Percentiles rank a stretch among this genome's conserved stretches.
Conservation (phyloP, 1,140 invertebrate species). For the Ruditapes philippinarum region DNA sequence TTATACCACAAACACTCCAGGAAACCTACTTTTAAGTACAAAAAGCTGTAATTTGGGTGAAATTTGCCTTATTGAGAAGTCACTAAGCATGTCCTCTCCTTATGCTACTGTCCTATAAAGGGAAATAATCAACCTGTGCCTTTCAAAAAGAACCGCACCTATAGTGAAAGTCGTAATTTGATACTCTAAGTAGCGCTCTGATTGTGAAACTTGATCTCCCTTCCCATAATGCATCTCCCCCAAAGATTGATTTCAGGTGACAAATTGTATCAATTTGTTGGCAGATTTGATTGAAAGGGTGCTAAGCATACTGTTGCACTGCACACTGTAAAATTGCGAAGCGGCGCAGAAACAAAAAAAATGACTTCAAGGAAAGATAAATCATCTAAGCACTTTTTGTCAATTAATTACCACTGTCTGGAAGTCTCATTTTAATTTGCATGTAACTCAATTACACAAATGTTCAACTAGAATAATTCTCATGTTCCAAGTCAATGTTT, state of each 20-base stretch:
- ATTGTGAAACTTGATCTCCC: constrained; percentile 10
- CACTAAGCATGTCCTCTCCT: background rate
- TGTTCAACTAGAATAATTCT: no score
- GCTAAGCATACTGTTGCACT: constrained; percentile 7
- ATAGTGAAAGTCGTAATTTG: constrained; percentile 14
- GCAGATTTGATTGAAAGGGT: constrained; percentile 30
- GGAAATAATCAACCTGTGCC: background rate
- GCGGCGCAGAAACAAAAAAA: background rate
- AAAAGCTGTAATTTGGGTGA: constrained; percentile 47
- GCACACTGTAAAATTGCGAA: background rate
- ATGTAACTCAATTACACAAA: no score
- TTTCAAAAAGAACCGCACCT: background rate
- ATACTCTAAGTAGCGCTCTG: background rate
- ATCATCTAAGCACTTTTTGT: no score
- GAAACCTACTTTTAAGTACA: constrained; percentile 32
- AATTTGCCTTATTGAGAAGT: constrained; percentile 46
- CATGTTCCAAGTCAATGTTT: no score
- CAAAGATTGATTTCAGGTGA: constrained; percentile 47
- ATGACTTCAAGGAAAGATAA: background rate
- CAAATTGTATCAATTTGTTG: constrained; percentile 1
- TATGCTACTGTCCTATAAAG: background rate
- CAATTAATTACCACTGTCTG: no score
- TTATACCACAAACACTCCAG: constrained; percentile 17
- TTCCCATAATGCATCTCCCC: background rate
- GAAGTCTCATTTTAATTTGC: no score